Evolutionary conservation across 1,140 invertebrate species (phyloP).

Genomic region (Cherax quadricarinatus): DNA sequence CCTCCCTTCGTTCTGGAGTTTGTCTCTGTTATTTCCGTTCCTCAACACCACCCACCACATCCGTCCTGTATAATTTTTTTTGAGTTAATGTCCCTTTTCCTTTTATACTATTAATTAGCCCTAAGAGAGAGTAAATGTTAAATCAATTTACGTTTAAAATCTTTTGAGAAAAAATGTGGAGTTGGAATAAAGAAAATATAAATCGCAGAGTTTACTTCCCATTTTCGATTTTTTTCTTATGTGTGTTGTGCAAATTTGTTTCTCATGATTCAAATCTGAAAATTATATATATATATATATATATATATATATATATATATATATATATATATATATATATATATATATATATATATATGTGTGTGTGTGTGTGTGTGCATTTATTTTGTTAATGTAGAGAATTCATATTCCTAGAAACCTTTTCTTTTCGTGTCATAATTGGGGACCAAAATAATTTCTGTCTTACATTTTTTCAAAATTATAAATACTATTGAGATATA

Average conservation of each 20-base stretch:
- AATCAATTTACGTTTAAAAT: neutral
- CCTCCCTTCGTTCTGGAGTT: slow-evolving; percentile 43
- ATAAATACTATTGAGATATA: neutral
- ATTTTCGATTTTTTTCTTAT: too few relatives aligned
- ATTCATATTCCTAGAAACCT: neutral
- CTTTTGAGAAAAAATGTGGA: too few relatives aligned
- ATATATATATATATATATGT: slow-evolving; percentile 3
- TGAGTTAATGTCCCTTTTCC: neutral
- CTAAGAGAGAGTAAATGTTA: too few relatives aligned
- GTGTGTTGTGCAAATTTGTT: too few relatives aligned
- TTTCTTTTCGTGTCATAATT: neutral
- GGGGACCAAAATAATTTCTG: neutral
- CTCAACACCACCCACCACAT: slow-evolving; percentile 5
- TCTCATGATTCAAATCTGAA: neutral
- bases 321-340: slow-evolving; percentile 6
- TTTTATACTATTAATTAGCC: neutral
- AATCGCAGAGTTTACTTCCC: too few relatives aligned
- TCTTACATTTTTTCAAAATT: neutral
- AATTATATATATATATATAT: slow-evolving; percentile 2
- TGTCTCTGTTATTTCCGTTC: neutral
- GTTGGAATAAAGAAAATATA: too few relatives aligned
- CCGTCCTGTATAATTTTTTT: neutral
- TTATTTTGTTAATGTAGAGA: neutral
- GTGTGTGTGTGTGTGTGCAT: neutral
- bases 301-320: slow-evolving; percentile 37